Evolutionary conservation across 2,113 vertebrate genomes (phyloP), one percentile per base, ranked within the genome.

Genomic region (Piaya cayana): DNA sequence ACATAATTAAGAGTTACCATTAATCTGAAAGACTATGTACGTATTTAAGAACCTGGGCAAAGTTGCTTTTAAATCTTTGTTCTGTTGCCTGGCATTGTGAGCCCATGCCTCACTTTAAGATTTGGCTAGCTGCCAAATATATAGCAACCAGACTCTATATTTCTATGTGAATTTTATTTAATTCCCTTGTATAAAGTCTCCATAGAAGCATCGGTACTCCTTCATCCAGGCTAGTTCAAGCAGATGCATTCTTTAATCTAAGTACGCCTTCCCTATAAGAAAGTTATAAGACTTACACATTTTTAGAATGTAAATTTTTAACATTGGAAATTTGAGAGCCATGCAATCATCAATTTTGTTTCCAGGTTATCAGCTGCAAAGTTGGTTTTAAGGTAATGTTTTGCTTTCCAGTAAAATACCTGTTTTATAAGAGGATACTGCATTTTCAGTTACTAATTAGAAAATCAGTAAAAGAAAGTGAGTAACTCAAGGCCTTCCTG

Each of bases 401-500:
- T 86, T 90, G 27, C 30, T 82, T 89, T 75, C 55, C 29, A 9
- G 22, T 83, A 78, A 82, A 89, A 72, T 69, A 52, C 23, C 34
- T 82, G 27, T 89, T 97, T 88, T 97, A 88, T 97, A 98, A 98
- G 95, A 96, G 97, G 97, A 96, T 98, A 97, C 97, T 98, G 98
- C 98, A 98, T 98, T 98, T 98, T 97, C 95, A 94, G 21, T 97
- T 97, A 97, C 96, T 98, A 98, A 98, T 98, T 76, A 93, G 86
- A 96, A 95, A 92, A 97, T 91, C 86, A 22, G 94, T 98, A 96
- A 96, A 91, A 97, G 84, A 97, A 97, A 98, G 95, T 96, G 20
- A 97, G 94, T 98, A 96, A 98, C 96, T 98, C 97, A 77, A 97
- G 98, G 98, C 98, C 97, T 98, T 98, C 98, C 98, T 98, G 95